These are phyloP conservation scores for Eulithis prunata DNA, from an alignment of 2,888 invertebrate species.

Conservation along the genomic window DNA sequence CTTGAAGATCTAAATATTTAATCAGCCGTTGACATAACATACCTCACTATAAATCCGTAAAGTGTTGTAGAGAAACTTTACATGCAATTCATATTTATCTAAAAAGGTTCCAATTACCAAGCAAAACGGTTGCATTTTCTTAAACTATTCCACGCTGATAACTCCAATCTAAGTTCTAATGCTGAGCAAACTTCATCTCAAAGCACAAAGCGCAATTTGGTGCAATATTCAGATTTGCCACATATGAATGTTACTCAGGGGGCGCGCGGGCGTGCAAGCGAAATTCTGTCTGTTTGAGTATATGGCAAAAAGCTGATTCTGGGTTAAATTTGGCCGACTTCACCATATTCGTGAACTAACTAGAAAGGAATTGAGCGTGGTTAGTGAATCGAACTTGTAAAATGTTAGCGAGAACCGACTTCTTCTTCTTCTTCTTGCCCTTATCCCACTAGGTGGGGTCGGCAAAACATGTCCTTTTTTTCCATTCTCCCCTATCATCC, in stretches of 20 bases:
- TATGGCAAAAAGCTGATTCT: slow-evolving; percentile 37
- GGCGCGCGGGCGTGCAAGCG: slow-evolving; percentile 27
- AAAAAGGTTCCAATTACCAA: slow-evolving; percentile 5
- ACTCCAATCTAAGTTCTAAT: slow-evolving; percentile 30
- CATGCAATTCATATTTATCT: not conserved
- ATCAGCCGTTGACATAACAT: no score
- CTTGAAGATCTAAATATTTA: no score
- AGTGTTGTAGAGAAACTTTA: no score
- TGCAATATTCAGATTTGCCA: slow-evolving; percentile 45
- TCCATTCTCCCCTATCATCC: no score
- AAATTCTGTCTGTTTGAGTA: slow-evolving; percentile 35
- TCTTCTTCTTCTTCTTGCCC: no score
- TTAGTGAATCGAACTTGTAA: not conserved
- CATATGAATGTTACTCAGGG: slow-evolving; percentile 38
- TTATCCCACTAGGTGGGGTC: no score
- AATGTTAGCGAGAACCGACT: not conserved
- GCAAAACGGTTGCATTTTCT: slow-evolving; percentile 10
- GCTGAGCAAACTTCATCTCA: slow-evolving; percentile 34
- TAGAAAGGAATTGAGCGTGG: not conserved
- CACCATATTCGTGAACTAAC: slow-evolving; percentile 22
- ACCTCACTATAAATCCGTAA: no score
- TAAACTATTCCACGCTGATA: slow-evolving; percentile 24
- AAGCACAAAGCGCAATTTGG: slow-evolving; percentile 42
- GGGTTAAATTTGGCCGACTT: slow-evolving; percentile 28
- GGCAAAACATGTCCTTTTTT: no score